Evolutionary conservation across 2,888 invertebrate genomes (phyloP).

Genomic region (Sinhomidia bicolor): DNA sequence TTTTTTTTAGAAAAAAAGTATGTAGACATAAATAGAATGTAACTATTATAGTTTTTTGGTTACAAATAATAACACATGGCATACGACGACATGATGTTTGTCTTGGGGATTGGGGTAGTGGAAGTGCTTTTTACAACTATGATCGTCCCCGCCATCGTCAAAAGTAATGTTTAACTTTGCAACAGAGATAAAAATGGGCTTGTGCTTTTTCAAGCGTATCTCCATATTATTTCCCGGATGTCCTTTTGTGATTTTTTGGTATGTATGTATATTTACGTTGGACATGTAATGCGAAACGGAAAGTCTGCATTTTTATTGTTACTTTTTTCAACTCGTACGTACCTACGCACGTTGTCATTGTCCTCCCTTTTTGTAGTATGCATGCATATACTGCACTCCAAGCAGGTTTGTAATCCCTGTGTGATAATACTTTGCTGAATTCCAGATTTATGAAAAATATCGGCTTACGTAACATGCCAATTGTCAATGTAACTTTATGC

Average conservation of each 20-base stretch:
- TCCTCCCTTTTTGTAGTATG: not conserved
- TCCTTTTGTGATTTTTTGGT: constrained; percentile 68
- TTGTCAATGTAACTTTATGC: not conserved
- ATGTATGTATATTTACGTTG: not conserved
- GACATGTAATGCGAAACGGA: constrained; percentile 19
- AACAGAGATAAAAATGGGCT: constrained; percentile 47
- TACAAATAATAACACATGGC: not conserved
- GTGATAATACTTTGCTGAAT: not conserved
- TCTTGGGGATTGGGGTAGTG: not conserved
- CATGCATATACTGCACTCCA: too few species aligned
- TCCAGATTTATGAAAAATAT: constrained; percentile 17
- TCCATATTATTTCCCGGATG: constrained; percentile 71
- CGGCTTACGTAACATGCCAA: not conserved
- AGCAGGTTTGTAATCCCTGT: too few species aligned
- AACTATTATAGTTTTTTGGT: not conserved
- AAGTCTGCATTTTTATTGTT: constrained; percentile 18
- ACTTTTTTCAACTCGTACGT: not conserved
- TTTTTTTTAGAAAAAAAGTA: too few species aligned
- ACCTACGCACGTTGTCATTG: not conserved
- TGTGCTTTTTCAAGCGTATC: constrained; percentile 64
- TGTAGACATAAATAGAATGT: not conserved
- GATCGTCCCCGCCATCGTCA: constrained; percentile 8
- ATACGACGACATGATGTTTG: not conserved
- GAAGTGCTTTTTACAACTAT: not conserved
- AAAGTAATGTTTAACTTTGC: constrained; percentile 49